Base-by-base conservation (phyloP, 2,113 vertebrate species). In the Actenoides hombroni region DNA sequence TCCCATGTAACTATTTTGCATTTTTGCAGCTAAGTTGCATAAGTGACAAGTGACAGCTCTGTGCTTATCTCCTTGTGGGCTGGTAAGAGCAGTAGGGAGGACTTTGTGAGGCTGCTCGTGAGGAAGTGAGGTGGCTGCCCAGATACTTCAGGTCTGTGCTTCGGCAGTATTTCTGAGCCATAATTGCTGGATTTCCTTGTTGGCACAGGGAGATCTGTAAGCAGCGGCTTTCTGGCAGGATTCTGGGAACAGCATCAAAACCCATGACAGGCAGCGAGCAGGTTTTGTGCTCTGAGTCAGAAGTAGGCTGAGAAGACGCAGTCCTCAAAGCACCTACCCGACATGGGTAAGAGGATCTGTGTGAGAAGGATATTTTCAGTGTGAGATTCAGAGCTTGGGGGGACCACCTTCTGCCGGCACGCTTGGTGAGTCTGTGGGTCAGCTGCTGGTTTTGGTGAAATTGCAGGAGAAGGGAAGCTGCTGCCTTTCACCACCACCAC, bases 211-310 rank as follows among this genome's bases (percentile, higher is more conserved):
- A 10, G 20, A 90, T 88, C 77, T 86, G 53, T 3, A 13, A 91
- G 61, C 70, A 69, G 57, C 24, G 3, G 64, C 92, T 96, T 91
- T 46, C 82, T 70, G 83, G 49, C 79, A 90, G 88, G 59, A 63
- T 92, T 96, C 90, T 95, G 93, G 92, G 94, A 90, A 90, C 44
- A 71, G 88, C 92, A 95, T 86, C 92, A 93, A 96, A 94, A 80
- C 53, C 37, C 83, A 42, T 0, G 3, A 39, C 76, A 94, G 83
- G 77, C 85, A 92, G 90, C 0, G 0, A 92, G 82, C 71, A 64
- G 88, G 44, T 92, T 96, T 92, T 95, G 39, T 75, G 65, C 83
- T 94, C 44, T 74, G 92, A 96, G 88, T 96, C 86, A 93, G 94
- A 94, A 90, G 81, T 53, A 78, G 67, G 74, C 89, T 91, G 91